Percentiles rank a stretch among this genome's conserved stretches.
Evolutionary conservation across 2,113 vertebrate species (phyloP).

Genomic region (Cepphus grylle): DNA sequence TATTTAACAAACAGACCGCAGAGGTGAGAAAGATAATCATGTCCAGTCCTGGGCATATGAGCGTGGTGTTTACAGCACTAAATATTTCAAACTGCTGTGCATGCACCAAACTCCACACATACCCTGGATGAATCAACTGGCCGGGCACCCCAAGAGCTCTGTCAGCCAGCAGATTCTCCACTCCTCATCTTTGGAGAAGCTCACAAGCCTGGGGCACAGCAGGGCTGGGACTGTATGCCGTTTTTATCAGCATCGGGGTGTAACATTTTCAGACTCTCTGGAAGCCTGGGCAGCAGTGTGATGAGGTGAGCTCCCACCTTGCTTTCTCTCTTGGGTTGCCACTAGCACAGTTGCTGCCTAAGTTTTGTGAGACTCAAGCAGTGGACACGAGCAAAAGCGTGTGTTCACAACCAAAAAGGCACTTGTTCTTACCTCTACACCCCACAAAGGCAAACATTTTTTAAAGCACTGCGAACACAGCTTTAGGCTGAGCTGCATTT

Average conservation of each 20-base stretch:
- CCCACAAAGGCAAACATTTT: neutral
- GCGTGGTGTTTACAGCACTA: slow-evolving; percentile 3
- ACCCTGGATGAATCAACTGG: neutral
- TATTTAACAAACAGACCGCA: neutral
- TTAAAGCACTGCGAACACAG: neutral
- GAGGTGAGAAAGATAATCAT: slow-evolving; percentile 38
- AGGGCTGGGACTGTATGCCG: neutral
- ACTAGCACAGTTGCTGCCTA: neutral
- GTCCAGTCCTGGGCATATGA: neutral
- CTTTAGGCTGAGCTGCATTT: neutral
- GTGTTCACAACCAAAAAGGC: neutral
- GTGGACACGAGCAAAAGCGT: neutral
- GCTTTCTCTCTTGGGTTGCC: neutral
- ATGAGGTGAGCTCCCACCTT: neutral
- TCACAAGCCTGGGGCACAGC: neutral
- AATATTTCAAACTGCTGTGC: slow-evolving; percentile 28
- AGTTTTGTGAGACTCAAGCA: neutral
- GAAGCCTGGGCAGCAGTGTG: neutral
- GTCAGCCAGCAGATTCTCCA: neutral
- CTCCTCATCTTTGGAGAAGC: neutral
- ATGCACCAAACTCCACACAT: slow-evolving; percentile 20
- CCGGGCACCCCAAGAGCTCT: neutral
- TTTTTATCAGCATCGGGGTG: neutral
- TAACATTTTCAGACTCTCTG: neutral
- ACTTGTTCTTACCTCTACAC: neutral